These are phyloP conservation scores for Epinotia nisella DNA, from an alignment of 2,888 invertebrate genomes.

Conservation along the genomic window DNA sequence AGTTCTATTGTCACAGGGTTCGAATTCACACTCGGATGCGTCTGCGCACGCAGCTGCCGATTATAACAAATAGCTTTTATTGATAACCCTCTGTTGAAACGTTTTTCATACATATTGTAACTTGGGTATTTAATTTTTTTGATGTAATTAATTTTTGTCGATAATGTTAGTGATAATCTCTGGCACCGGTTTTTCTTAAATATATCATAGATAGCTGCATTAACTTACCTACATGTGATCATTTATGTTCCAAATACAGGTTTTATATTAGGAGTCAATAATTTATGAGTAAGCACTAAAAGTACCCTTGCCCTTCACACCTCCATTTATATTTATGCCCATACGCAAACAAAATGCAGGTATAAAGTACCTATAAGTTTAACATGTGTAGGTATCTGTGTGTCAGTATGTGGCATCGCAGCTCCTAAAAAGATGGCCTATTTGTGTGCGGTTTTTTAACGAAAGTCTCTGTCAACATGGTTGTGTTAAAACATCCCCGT, in stretches of 20 bases:
- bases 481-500: no score
- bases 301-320: no score
- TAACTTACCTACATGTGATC: not conserved
- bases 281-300: not conserved
- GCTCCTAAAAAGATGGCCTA: no score
- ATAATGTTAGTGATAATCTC: conserved; percentile 11
- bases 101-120: conserved; percentile 47
- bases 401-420: no score
- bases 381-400: no score
- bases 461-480: no score
- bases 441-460: no score
- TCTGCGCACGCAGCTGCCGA: conserved; percentile 72
- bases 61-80: conserved; percentile 70
- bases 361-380: no score
- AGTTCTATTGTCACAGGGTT: conserved; percentile 70
- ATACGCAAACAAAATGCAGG: no score
- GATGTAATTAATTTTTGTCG: conserved; percentile 38
- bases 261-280: not conserved
- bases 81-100: conserved; percentile 65
- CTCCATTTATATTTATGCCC: no score
- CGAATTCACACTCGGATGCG: conserved; percentile 70
- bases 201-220: not conserved
- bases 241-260: not conserved
- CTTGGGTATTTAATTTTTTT: conserved; percentile 46
- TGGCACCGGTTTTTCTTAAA: conserved; percentile 2